Conservation (phyloP, 2,797 vertebrate species). For the Buceros bicornis region DNA sequence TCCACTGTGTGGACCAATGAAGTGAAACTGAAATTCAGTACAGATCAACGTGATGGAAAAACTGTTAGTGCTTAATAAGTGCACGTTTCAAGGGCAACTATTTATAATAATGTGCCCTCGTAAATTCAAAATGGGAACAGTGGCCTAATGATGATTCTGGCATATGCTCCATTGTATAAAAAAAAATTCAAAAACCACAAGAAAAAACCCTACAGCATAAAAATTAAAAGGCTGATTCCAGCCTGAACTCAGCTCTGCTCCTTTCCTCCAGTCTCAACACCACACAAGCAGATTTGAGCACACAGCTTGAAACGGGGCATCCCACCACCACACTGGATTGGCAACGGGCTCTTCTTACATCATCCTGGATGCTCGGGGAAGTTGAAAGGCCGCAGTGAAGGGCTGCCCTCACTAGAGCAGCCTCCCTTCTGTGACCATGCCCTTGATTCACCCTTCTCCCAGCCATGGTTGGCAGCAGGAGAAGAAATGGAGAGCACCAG, state of each 20-base stretch:
- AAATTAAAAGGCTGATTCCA: not conserved
- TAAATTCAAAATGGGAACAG: not conserved
- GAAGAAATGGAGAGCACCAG: not conserved
- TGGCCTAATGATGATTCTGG: not conserved
- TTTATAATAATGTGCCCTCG: not conserved
- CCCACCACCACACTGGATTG: not conserved
- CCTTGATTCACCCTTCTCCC: not conserved
- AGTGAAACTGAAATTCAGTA: not conserved
- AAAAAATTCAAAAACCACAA: not conserved
- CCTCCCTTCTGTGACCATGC: not conserved
- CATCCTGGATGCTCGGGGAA: not conserved
- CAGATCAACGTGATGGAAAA: not conserved
- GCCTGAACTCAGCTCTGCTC: not conserved
- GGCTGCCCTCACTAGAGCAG: not conserved
- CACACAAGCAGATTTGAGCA: not conserved
- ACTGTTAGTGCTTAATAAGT: not conserved
- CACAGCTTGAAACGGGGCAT: not conserved
- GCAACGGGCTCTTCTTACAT: not conserved
- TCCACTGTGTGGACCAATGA: not conserved
- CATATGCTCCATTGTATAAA: not conserved
- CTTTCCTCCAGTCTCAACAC: not conserved
- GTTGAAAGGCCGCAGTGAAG: not conserved
- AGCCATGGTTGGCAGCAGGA: not conserved
- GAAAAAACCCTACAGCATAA: not conserved
- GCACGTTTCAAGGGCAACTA: not conserved